Conservation (phyloP, 2,888 invertebrate genomes). For the Uropetala carovei region DNA sequence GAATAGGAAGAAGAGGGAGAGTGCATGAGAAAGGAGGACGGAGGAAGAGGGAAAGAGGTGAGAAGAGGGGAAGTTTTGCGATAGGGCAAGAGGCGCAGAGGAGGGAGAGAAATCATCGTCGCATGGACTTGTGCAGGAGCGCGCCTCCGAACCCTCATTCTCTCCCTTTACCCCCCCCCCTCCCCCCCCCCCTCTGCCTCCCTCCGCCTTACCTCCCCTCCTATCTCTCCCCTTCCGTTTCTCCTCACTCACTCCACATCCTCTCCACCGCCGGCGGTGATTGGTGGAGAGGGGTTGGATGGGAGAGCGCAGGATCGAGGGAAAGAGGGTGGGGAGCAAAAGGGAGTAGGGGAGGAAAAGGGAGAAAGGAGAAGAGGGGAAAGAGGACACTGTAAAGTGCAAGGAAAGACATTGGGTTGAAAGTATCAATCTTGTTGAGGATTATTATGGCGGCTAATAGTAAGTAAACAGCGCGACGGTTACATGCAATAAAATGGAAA, state of each 20-base stretch:
- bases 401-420: not conserved
- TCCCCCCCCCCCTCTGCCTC: not conserved
- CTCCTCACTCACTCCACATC: constrained; percentile 4
- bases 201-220: not conserved
- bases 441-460: not conserved
- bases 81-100: not conserved
- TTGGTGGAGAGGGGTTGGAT: constrained; percentile 59
- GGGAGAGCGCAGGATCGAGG: constrained; percentile 33
- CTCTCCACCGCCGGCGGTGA: constrained; percentile 52
- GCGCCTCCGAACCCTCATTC: not conserved
- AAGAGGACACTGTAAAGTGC: not conserved
- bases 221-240: not conserved
- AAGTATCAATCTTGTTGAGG: constrained; percentile 17
- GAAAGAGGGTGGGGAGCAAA: not conserved
- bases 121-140: constrained; percentile 24
- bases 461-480: not conserved
- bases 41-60: constrained; percentile 11
- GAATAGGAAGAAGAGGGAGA: not conserved
- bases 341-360: not conserved
- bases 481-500: not conserved
- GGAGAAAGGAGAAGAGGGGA: not conserved
- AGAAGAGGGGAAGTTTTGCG: not conserved
- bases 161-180: not conserved
- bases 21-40: not conserved
- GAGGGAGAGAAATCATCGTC: not conserved